Evolutionary conservation across 2,888 invertebrate species (phyloP).

Genomic region (Mongoloraphidia duomilia): DNA sequence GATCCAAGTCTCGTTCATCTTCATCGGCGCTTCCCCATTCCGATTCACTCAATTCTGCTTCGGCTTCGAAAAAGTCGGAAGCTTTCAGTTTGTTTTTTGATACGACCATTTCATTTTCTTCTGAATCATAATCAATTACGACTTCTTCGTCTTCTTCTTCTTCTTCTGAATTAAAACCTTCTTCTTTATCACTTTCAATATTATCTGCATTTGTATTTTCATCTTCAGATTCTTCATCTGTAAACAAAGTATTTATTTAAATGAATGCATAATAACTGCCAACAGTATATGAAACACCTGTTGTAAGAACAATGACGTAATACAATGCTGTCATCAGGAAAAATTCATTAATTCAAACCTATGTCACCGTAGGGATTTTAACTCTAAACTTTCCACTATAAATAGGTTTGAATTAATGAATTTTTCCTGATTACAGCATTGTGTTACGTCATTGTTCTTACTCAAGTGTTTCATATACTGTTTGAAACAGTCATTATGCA

Average conservation of each 20-base stretch:
- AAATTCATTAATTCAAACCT: too few species aligned
- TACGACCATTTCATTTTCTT: slow-evolving; percentile 56
- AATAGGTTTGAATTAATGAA: too few species aligned
- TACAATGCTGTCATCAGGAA: too few species aligned
- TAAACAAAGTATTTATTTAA: background rate
- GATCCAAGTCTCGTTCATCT: slow-evolving; percentile 66
- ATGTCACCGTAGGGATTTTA: too few species aligned
- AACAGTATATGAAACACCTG: too few species aligned
- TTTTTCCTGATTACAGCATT: too few species aligned
- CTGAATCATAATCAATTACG: slow-evolving; percentile 62
- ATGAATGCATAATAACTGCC: too few species aligned
- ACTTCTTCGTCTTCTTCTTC: slow-evolving; percentile 27
- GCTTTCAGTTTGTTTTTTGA: slow-evolving; percentile 25
- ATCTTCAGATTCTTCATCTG: slow-evolving; percentile 23
- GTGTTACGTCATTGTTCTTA: too few species aligned
- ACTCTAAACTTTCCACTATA: too few species aligned
- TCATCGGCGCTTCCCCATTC: slow-evolving; percentile 84
- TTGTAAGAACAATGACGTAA: too few species aligned
- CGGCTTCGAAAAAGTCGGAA: slow-evolving; percentile 69
- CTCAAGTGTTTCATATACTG: too few species aligned
- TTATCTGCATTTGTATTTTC: slow-evolving; percentile 17
- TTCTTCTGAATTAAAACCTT: slow-evolving; percentile 20
- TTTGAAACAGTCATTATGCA: too few species aligned
- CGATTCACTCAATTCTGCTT: slow-evolving; percentile 84
- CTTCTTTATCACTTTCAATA: slow-evolving; percentile 18